Conservation (phyloP, 2,797 vertebrate genomes). For the Coreius guichenoti region DNA sequence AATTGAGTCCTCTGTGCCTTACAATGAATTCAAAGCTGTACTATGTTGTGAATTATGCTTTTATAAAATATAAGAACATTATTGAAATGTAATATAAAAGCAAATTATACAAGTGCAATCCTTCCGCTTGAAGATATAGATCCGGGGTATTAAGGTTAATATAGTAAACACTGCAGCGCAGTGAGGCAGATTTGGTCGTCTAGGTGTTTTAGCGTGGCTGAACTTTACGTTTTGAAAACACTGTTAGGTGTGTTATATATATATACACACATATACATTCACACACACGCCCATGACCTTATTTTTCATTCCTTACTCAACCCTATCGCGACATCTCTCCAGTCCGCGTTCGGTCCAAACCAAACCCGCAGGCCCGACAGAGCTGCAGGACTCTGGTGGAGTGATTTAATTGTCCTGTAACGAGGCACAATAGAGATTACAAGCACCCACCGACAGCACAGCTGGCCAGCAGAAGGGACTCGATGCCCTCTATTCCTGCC, state of each 20-base stretch:
- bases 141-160: background rate
- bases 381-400: conserved; percentile 74
- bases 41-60: background rate
- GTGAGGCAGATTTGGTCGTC: background rate
- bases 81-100: background rate
- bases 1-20: background rate
- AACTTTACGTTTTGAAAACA: background rate
- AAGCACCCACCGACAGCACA: conserved; percentile 82
- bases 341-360: background rate
- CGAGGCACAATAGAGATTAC: conserved; percentile 82
- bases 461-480: conserved; percentile 79
- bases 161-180: background rate
- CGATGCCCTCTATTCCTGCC: conserved; percentile 77
- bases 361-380: background rate
- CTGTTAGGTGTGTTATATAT: background rate
- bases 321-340: background rate
- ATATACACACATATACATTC: background rate
- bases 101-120: background rate
- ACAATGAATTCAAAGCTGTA: background rate
- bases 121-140: background rate
- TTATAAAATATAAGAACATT: background rate
- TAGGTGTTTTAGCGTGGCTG: background rate
- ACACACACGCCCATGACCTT: background rate
- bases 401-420: conserved; percentile 84
- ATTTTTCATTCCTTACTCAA: background rate